Base-by-base conservation (phyloP, 2,888 invertebrate genomes). In the Cosmia pyralina region DNA sequence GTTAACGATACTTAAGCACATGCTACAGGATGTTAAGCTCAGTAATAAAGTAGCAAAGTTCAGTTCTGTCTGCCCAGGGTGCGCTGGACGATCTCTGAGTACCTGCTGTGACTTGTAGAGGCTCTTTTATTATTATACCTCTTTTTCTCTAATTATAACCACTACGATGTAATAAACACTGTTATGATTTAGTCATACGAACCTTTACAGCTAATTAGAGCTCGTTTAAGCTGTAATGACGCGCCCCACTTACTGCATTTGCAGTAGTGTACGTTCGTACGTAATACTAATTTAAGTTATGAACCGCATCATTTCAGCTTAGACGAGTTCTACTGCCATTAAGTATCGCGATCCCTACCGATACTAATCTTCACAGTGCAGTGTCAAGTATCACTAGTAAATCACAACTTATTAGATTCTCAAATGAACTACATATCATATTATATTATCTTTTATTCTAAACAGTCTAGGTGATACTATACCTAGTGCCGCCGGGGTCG, bases 401-500 rank as follows among this genome's bases (percentile, higher is more conserved):
- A 62, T 60, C 38, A 55, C 48, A 62, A 60, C 72, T 44, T 58
- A 57, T 72, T n/a, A 57, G 41, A 48, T 71, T 55, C 48, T 71
- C n/a, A 62, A 44, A 15, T 44, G 34, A 50, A 55, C 41, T 53
- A n/a, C n/a, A n/a, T n/a, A n/a, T n/a, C n/a, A n/a, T n/a, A n/a
- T n/a, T n/a, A n/a, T n/a, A 44, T 60, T 15, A 67, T 59, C 5
- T 75, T 66, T 17, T 46, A 66, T 66, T 46, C 11, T 46, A 59
- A 38, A 74, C 52, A 52, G 15, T 59, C 46, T 67, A 48, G 34
- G 58, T 75, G 53, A 60, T 41, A 52, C 28, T 66, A 52, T 65
- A 75, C 28, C 28, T 48, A 2, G 28, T 28, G n/a, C n/a, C n/a
- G n/a, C n/a, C n/a, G n/a, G n/a, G n/a, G n/a, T n/a, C n/a, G n/a